Evolutionary conservation across 2,113 vertebrate species (phyloP).

Genomic region (Verasper variegatus): DNA sequence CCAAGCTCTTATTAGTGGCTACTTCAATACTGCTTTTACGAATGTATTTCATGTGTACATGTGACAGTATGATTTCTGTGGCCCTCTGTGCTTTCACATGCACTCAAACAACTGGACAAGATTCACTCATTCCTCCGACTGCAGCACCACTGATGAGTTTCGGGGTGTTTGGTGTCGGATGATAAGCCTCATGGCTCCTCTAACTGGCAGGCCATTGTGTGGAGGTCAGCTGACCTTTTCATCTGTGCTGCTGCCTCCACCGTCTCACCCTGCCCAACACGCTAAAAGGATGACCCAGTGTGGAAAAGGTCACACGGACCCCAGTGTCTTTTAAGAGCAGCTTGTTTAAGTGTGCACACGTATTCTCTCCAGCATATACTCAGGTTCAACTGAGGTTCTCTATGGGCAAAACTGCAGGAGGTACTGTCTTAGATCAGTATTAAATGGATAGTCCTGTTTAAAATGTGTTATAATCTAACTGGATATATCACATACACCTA

Average conservation of each 20-base stretch:
- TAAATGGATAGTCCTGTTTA: slow-evolving; percentile 3
- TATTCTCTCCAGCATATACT: neutral
- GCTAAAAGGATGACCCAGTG: slow-evolving; percentile 67
- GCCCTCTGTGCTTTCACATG: neutral
- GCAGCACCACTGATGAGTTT: slow-evolving; percentile 30
- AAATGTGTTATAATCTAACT: neutral
- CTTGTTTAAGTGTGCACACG: slow-evolving; percentile 21
- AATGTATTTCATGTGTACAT: neutral
- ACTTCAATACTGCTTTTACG: neutral
- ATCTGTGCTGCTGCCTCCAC: slow-evolving; percentile 61
- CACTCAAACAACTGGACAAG: neutral
- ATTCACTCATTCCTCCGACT: slow-evolving; percentile 10
- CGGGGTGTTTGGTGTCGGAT: slow-evolving; percentile 51
- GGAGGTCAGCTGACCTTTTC: slow-evolving; percentile 74
- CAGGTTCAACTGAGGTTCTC: neutral
- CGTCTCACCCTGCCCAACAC: slow-evolving; percentile 43
- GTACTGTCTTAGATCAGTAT: neutral
- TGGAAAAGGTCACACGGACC: slow-evolving; percentile 65
- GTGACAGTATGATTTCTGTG: neutral
- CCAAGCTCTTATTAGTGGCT: no score
- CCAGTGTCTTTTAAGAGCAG: slow-evolving; percentile 32
- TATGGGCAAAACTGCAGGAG: neutral
- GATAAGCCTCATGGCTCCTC: slow-evolving; percentile 57
- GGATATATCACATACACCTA: neutral
- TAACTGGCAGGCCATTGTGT: slow-evolving; percentile 67